phyloP scores from a whole-genome alignment of 2,888 invertebrate species.

The Orthosia cruda region DNA sequence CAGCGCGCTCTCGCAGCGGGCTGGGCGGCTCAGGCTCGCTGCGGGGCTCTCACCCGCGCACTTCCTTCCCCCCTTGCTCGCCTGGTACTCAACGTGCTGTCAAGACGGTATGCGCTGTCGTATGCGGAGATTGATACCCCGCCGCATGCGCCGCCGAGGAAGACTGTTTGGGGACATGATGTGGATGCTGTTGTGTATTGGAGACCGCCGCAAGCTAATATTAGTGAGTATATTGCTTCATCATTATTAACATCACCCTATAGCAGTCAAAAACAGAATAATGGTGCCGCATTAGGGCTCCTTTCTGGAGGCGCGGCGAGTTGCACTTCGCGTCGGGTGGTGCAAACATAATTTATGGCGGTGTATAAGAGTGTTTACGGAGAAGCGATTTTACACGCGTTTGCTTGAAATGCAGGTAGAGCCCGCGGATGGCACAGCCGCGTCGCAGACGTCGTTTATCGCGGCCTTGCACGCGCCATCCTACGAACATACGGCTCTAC shows the following conservation, averaged over 20 bases:
- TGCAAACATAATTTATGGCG: too few relatives aligned
- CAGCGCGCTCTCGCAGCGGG: constrained; percentile 90
- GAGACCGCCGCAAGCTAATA: constrained; percentile 95
- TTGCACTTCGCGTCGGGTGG: too few relatives aligned
- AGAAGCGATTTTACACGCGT: too few relatives aligned
- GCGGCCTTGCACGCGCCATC: too few relatives aligned
- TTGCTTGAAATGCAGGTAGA: too few relatives aligned
- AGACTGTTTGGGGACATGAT: constrained; percentile 93
- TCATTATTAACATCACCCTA: not conserved
- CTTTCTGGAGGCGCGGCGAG: too few relatives aligned
- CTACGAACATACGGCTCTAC: too few relatives aligned
- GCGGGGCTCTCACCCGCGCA: constrained; percentile 92
- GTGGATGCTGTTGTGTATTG: constrained; percentile 93
- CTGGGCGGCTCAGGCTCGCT: constrained; percentile 88
- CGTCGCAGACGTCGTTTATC: too few relatives aligned
- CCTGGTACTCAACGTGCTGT: constrained; percentile 92
- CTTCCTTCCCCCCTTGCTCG: constrained; percentile 91
- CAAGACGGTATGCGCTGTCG: constrained; percentile 93
- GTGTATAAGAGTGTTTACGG: too few relatives aligned
- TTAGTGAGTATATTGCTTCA: constrained; percentile 91
- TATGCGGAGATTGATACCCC: constrained; percentile 92
- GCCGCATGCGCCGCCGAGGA: constrained; percentile 83
- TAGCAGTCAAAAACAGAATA: not conserved
- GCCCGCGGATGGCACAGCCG: too few relatives aligned
- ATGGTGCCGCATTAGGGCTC: not conserved